A percentile compares a stretch with the other conserved stretches of the same genome.
Conservation (phyloP, 1,140 invertebrate species). For the Conus betulinus region DNA sequence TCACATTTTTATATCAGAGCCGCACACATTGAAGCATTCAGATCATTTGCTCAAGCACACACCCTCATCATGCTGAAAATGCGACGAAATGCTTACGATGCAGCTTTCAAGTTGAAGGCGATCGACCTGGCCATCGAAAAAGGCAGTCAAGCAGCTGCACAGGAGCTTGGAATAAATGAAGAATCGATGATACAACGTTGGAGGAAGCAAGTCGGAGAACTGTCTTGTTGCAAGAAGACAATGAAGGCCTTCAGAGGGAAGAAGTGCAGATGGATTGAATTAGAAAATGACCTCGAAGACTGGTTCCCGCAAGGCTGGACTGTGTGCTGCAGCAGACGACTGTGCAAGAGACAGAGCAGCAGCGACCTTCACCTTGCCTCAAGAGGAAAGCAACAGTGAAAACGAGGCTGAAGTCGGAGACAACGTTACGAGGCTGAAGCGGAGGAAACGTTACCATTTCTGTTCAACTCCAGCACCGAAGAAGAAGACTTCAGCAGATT, state of each 20-base stretch:
- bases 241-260: not conserved
- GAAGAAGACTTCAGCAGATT: too few species aligned
- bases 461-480: too few species aligned
- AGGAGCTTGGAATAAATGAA: constrained; percentile 3
- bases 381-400: too few species aligned
- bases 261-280: not conserved
- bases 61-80: constrained; percentile 22
- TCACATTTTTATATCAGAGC: constrained; percentile 17
- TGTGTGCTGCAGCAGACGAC: too few species aligned
- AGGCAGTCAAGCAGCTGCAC: constrained; percentile 11
- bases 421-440: too few species aligned
- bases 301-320: too few species aligned
- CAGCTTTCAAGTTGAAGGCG: constrained; percentile 27
- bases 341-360: too few species aligned
- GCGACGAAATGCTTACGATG: constrained; percentile 7
- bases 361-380: too few species aligned
- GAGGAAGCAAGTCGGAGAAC: not conserved
- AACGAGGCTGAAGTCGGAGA: too few species aligned
- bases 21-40: not conserved
- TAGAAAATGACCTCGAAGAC: too few species aligned
- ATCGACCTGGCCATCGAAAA: constrained; percentile 1
- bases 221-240: not conserved
- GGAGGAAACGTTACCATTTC: too few species aligned
- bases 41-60: not conserved
- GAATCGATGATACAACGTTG: constrained; percentile 11